These are phyloP conservation scores for Drosophila virilis DNA, from an alignment of 1,140 invertebrate species.

Conservation along the genomic window DNA sequence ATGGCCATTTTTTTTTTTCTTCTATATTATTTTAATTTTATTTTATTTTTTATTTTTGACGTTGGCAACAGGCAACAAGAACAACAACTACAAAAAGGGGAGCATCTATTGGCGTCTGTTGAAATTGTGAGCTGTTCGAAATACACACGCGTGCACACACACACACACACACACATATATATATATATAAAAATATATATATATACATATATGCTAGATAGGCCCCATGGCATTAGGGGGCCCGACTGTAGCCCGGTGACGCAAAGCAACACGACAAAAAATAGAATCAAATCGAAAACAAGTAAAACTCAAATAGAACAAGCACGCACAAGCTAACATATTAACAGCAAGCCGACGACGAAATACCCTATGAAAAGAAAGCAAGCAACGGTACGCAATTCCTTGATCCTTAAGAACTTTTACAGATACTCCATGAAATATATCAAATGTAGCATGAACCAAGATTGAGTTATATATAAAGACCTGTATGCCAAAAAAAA, in stretches of 20 bases:
- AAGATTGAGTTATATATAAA: too few relatives aligned
- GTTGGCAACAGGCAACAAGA: constrained; percentile 55
- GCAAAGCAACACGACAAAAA: constrained; percentile 48
- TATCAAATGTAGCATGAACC: too few relatives aligned
- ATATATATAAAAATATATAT: constrained; percentile 14
- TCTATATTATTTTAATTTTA: constrained; percentile 26
- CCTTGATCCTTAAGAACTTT: too few relatives aligned
- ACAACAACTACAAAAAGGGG: constrained; percentile 16
- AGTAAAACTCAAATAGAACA: neutral
- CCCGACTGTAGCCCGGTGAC: constrained; percentile 57
- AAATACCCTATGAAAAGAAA: too few relatives aligned
- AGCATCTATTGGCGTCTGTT: constrained; percentile 55
- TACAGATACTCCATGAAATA: too few relatives aligned
- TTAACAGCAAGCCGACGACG: too few relatives aligned
- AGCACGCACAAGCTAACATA: too few relatives aligned
- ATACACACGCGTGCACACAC: constrained; percentile 9
- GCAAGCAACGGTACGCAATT: too few relatives aligned
- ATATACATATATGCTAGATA: constrained; percentile 1
- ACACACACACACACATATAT: constrained; percentile 7
- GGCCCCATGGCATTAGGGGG: constrained; percentile 52
- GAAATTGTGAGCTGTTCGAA: constrained; percentile 41
- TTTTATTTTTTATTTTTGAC: constrained; percentile 53
- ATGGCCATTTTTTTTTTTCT: neutral
- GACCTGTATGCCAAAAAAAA: too few relatives aligned
- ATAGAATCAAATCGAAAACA: constrained; percentile 11